A percentile compares a stretch with the other conserved stretches of the same genome.
phyloP scores from a whole-genome alignment of 2,113 vertebrate species.

The Zootoca vivipara region DNA sequence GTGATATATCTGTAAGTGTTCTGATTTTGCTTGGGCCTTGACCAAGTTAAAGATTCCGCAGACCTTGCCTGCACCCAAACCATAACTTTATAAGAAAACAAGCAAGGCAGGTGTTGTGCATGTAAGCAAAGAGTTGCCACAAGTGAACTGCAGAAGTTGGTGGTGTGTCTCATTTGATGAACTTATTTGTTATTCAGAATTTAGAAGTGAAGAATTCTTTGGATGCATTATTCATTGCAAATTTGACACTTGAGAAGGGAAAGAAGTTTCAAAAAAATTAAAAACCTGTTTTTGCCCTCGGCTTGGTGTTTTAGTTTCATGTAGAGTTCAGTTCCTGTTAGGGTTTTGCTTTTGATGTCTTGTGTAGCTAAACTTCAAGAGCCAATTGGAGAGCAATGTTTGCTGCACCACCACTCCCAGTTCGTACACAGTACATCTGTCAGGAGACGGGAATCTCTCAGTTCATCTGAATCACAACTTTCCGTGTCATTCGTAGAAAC shows the following conservation, averaged over 20 bases:
- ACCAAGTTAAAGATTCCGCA: not conserved
- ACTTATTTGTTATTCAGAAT: slow-evolving; percentile 5
- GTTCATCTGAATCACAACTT: not conserved
- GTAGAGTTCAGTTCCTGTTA: slow-evolving; percentile 30
- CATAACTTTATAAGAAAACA: not conserved
- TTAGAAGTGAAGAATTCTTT: slow-evolving; percentile 7
- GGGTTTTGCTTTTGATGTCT: slow-evolving; percentile 6
- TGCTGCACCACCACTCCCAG: not conserved
- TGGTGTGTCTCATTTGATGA: not conserved
- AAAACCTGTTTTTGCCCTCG: not conserved
- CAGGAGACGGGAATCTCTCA: slow-evolving; percentile 13
- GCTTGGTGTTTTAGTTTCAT: slow-evolving; percentile 20
- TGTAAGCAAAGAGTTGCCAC: not conserved
- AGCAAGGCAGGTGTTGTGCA: accelerated
- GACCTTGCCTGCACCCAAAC: not conserved
- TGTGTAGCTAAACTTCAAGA: slow-evolving; percentile 9
- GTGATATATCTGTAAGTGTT: not conserved
- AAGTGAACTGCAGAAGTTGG: not conserved
- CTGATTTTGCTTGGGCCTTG: not conserved
- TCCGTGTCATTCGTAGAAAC: not conserved
- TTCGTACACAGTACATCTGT: not conserved
- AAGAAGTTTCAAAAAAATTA: slow-evolving; percentile 34
- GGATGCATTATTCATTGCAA: slow-evolving; percentile 29
- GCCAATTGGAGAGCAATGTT: not conserved
- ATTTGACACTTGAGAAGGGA: slow-evolving; percentile 5